These are phyloP conservation scores for Microplitis demolitor DNA, from an alignment of 1,140 invertebrate species.

Conservation along the genomic window DNA sequence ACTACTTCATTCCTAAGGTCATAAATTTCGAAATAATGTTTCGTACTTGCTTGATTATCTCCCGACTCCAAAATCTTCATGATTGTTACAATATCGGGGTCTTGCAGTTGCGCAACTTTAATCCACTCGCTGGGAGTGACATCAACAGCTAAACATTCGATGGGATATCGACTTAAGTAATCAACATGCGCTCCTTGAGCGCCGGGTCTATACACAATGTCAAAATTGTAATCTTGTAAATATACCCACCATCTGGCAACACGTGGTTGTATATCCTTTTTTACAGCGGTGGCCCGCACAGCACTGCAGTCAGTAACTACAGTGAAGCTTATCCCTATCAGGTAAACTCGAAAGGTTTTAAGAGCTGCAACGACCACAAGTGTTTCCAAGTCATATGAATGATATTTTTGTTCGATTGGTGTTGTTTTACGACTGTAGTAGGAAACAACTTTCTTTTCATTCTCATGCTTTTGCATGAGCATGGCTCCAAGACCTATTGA, in stretches of 20 bases:
- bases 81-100: constrained; percentile 23
- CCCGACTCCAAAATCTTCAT: constrained; percentile 17
- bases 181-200: no score
- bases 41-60: constrained; percentile 4
- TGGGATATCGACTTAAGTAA: no score
- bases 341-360: constrained; percentile 44
- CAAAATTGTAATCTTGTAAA: no score
- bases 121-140: constrained; percentile 25
- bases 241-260: constrained; percentile 27
- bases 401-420: constrained; percentile 40
- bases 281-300: constrained; percentile 48
- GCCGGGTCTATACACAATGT: no score
- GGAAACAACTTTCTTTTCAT: constrained; percentile 18
- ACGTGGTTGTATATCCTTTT: constrained; percentile 43
- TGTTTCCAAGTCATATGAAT: constrained; percentile 51
- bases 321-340: constrained; percentile 47
- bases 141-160: no score
- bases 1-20: constrained; percentile 28
- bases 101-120: constrained; percentile 22
- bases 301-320: constrained; percentile 48
- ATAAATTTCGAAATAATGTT: constrained; percentile 26
- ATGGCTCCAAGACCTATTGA: constrained; percentile 39
- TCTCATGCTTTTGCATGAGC: constrained; percentile 35
- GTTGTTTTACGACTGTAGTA: constrained; percentile 48
- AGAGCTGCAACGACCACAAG: constrained; percentile 42